Evolutionary conservation across 2,797 vertebrate species (phyloP).

Genomic region (Prionace glauca): DNA sequence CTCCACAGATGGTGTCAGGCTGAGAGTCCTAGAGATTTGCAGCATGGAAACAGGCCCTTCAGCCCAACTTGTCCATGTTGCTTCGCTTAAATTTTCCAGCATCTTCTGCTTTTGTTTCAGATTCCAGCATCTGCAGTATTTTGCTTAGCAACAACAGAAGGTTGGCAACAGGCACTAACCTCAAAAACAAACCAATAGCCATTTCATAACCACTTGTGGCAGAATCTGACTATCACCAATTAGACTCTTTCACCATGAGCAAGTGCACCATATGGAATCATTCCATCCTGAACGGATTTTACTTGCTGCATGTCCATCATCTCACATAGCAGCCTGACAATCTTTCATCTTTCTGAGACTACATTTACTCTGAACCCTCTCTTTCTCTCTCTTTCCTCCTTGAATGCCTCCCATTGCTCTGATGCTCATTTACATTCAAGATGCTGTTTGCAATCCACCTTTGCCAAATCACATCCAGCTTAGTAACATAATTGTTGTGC

Average conservation of each 20-base stretch:
- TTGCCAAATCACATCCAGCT: background rate
- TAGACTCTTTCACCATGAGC: background rate
- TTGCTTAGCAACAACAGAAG: too few species aligned
- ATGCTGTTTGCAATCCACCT: background rate
- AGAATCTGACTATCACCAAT: background rate
- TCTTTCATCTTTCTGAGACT: background rate
- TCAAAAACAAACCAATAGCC: background rate
- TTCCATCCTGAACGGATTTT: background rate
- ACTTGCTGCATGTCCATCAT: background rate
- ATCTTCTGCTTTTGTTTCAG: too few species aligned
- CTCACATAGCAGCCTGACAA: background rate
- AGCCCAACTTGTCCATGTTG: too few species aligned
- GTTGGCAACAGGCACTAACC: background rate
- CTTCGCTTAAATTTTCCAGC: too few species aligned
- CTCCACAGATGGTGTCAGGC: too few species aligned
- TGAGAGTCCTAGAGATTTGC: too few species aligned
- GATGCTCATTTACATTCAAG: background rate
- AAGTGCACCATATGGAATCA: background rate
- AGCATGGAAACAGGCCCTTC: too few species aligned
- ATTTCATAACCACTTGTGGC: background rate
- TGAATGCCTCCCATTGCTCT: background rate
- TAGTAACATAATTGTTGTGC: background rate
- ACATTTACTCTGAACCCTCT: background rate
- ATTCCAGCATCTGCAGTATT: too few species aligned
- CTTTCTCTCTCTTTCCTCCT: background rate